Base-by-base conservation (phyloP, 2,888 invertebrate species). In the Latheticus oryzae region DNA sequence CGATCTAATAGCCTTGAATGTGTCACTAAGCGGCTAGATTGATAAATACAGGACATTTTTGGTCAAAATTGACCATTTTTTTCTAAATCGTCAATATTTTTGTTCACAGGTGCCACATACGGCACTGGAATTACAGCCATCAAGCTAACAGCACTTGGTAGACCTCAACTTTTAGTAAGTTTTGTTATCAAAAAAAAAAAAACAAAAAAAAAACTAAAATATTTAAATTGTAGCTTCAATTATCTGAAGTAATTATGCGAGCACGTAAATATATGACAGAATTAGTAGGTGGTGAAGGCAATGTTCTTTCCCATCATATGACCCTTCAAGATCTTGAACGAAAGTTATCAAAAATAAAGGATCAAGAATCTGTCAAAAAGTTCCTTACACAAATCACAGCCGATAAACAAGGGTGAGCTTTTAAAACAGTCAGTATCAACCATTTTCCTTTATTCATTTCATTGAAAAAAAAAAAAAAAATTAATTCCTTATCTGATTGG, bases 61-160 rank as follows among this genome's bases (percentile, higher is more conserved):
- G n/a, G n/a, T n/a, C n/a, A n/a, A n/a, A n/a, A n/a, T n/a, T n/a
- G n/a, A n/a, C n/a, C n/a, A n/a, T n/a, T n/a, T 11, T 45, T 11
- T 21, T 4, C 19, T 45, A 40, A 30, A 30, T 16, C 19, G n/a
- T 65, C 64, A 28, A 11, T 7, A n/a, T 38, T 28, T 63, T 72
- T 68, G 58, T 62, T 84, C 85, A 61, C 81, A 95, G 96, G 89
- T 72, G 89, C 92, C 52, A 96, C 97, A 21, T 89, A 92, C 78
- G 93, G 94, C 61, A 95, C 96, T 13, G 99, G 99, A 26, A 91
- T 99, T 73, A 95, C 96, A 74, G 99, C 98, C 28, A 88, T 99
- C 61, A 99, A 99, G 81, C 80, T 99, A 69, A 99, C 98, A 19
- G 98, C 99, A 4, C 85, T 99, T 24, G 98, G 98, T 69, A 87